Conservation (phyloP, 2,888 invertebrate species). For the Antitype chi region DNA sequence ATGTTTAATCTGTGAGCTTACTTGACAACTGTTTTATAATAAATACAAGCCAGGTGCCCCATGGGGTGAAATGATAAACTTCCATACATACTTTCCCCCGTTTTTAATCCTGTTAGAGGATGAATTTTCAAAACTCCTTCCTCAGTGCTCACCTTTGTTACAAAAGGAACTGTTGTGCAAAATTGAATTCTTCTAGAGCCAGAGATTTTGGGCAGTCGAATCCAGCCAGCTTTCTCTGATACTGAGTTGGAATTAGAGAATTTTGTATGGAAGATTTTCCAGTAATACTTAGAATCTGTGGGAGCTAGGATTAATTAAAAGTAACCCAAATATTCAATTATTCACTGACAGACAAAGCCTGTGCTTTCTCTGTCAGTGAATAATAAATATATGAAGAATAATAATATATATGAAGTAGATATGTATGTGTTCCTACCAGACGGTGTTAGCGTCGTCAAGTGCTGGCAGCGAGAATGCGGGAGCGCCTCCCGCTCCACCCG, state of each 20-base stretch:
- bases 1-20: not conserved
- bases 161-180: not conserved
- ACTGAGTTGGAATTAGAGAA: too few relatives aligned
- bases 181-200: not conserved
- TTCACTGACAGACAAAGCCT: too few relatives aligned
- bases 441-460: constrained; percentile 66
- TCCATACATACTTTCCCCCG: not conserved
- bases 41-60: not conserved
- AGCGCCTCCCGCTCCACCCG: constrained; percentile 42
- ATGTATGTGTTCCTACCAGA: constrained; percentile 59
- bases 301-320: too few relatives aligned
- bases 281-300: too few relatives aligned
- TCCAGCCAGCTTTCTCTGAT: too few relatives aligned
- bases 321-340: too few relatives aligned
- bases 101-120: not conserved
- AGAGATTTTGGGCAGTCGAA: not conserved
- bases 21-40: not conserved
- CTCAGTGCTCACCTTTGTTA: not conserved
- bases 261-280: too few relatives aligned
- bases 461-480: constrained; percentile 36
- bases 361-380: not conserved
- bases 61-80: not conserved
- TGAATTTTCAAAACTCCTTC: not conserved
- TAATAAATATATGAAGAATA: too few relatives aligned
- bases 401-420: not conserved